Percentiles rank a stretch among this genome's conserved stretches.
phyloP scores from a whole-genome alignment of 1,140 invertebrate species.

The Orius laevigatus region DNA sequence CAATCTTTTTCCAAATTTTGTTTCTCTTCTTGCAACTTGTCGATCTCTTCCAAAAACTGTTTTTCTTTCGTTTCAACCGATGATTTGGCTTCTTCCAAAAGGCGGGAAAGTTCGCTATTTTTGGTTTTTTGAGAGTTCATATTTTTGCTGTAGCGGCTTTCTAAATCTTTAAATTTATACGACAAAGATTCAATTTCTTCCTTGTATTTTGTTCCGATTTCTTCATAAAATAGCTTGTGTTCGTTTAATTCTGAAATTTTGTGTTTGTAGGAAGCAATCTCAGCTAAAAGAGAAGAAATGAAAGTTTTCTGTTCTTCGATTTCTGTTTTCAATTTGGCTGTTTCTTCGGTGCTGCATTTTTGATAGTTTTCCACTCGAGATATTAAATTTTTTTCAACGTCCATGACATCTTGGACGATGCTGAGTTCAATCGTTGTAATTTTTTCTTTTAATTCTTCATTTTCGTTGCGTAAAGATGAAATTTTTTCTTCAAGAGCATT shows the following conservation, averaged over 20 bases:
- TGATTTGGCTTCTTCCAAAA: too few species aligned
- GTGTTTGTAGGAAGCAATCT: slow-evolving; percentile 11
- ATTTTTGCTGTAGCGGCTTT: too few species aligned
- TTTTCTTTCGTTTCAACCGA: too few species aligned
- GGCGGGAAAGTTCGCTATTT: too few species aligned
- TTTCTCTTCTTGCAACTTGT: background rate
- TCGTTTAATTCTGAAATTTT: slow-evolving; percentile 9
- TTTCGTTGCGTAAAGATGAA: slow-evolving; percentile 6
- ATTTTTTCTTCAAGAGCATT: slow-evolving; percentile 14
- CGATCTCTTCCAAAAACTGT: too few species aligned
- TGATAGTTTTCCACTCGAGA: slow-evolving; percentile 15
- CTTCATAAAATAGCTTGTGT: background rate
- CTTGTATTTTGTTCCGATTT: background rate
- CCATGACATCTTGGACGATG: slow-evolving; percentile 12
- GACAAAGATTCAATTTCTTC: slow-evolving; percentile 1
- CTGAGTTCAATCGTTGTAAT: background rate
- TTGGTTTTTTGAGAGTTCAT: too few species aligned
- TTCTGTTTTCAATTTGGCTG: slow-evolving; percentile 5
- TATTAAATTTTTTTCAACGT: slow-evolving; percentile 11
- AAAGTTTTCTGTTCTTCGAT: slow-evolving; percentile 13
- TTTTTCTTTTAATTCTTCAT: slow-evolving; percentile 7
- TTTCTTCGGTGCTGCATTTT: slow-evolving; percentile 12
- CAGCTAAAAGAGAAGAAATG: slow-evolving; percentile 11
- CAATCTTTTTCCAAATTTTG: slow-evolving; percentile 1
- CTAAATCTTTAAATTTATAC: too few species aligned